These are phyloP conservation scores for Drosophila varians DNA, from an alignment of 1,140 invertebrate species.

Conservation along the genomic window DNA sequence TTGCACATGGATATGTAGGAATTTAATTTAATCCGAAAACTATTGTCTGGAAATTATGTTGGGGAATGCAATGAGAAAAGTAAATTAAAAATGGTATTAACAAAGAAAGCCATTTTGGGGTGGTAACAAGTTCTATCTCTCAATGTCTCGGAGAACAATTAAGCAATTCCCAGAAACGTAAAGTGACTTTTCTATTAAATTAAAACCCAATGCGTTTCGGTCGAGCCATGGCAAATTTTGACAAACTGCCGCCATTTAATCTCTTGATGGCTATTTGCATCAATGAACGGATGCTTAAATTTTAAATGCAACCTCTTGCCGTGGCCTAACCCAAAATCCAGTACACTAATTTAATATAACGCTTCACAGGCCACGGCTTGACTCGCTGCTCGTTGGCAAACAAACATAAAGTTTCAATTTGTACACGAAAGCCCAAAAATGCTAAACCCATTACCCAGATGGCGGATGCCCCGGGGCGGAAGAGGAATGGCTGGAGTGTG, in stretches of 20 bases:
- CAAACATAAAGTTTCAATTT: slow-evolving; percentile 69
- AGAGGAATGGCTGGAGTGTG: not conserved
- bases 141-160: not conserved
- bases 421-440: slow-evolving; percentile 56
- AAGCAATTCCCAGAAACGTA: not conserved
- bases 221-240: not conserved
- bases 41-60: not conserved
- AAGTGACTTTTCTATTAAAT: not conserved
- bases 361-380: slow-evolving; percentile 33
- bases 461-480: slow-evolving; percentile 6
- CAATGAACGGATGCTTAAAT: slow-evolving; percentile 21
- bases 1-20: not conserved
- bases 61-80: not conserved
- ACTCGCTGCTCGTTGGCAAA: slow-evolving; percentile 36
- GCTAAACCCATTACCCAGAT: slow-evolving; percentile 60
- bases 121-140: not conserved
- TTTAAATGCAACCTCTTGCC: slow-evolving; percentile 30
- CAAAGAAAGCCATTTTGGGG: too few species aligned
- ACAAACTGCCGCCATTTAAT: not conserved
- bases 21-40: not conserved
- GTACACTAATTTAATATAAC: slow-evolving; percentile 63
- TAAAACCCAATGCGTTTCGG: not conserved
- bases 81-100: not conserved
- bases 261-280: slow-evolving; percentile 11
- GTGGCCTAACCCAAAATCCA: slow-evolving; percentile 28